Conservation (phyloP, 53 echinoderm and acorn worm species). For the Zoroaster sp. region DNA sequence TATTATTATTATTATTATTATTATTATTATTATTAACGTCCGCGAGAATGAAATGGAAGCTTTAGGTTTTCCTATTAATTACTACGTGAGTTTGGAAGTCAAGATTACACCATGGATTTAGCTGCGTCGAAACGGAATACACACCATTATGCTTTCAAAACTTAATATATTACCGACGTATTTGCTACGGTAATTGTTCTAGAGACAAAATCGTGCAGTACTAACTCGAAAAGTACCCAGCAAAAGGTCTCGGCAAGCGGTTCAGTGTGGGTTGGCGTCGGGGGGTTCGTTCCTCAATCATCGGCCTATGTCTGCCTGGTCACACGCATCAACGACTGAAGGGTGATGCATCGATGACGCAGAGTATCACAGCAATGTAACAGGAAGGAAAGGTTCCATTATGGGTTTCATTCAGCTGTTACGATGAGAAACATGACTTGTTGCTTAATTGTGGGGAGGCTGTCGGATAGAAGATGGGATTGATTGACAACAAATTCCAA, state of each 20-base stretch:
- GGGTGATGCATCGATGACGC: constrained; percentile 23
- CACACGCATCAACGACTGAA: constrained; percentile 10
- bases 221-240: background rate
- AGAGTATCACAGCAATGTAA: background rate
- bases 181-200: too few species aligned
- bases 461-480: too few species aligned
- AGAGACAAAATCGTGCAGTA: background rate
- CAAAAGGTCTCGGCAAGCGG: background rate
- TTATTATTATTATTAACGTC: too few species aligned
- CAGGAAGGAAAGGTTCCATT: background rate
- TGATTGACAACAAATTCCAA: too few species aligned
- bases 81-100: too few species aligned
- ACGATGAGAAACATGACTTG: background rate
- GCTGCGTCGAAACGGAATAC: too few species aligned
- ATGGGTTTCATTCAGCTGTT: background rate
- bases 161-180: too few species aligned
- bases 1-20: too few species aligned
- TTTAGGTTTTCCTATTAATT: too few species aligned
- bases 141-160: too few species aligned
- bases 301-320: background rate
- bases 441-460: background rate
- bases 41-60: too few species aligned
- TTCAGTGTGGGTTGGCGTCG: background rate
- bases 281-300: constrained; percentile 11
- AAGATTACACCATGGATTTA: too few species aligned